Evolutionary conservation across 2,797 vertebrate species (phyloP), one percentile per base, ranked within the genome.

Genomic region (Liasis olivaceus): DNA sequence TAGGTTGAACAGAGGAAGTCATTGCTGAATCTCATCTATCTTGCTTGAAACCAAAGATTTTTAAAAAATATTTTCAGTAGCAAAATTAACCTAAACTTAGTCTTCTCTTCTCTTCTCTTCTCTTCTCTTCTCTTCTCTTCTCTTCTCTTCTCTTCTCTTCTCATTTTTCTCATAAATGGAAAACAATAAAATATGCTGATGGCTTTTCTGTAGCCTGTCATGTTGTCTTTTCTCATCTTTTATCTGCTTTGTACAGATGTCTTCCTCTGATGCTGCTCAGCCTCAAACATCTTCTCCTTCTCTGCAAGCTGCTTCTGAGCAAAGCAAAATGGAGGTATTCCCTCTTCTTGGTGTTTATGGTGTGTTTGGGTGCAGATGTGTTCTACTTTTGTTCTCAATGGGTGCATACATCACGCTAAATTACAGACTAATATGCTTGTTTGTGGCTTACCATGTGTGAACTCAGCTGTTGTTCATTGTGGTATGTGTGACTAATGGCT

Each of bases 241-340:
- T 92, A 89, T 95, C 96, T 98, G 89, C 94, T 96, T 96, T 96
- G 95, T 95, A 97, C 98, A 98, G 98, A 99, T 98, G 94, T 95
- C 98, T 97, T 98, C 98, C 54, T 98, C 98, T 97, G 98, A 99
- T 96, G 98, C 97, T 95, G 96, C 98, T 97, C 98, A 98, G 96
- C 97, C 98, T 97, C 97, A 98, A 97, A 97, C 98, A 97, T 98
- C 98, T 94, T 99, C 98, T 93, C 98, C 98, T 91, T 98, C 98
- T 97, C 97, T 98, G 92, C 98, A 98, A 98, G 97, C 98, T 97
- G 96, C 98, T 97, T 97, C 95, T 96, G 99, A 99, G 97, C 98
- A 98, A 98, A 98, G 95, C 98, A 98, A 98, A 97, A 97, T 98
- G 94, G 99, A 99, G 99, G 99, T 99, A 98, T 96, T 94, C 69